Conservation (phyloP, 2,113 vertebrate species). For the Anolis sagrei region DNA sequence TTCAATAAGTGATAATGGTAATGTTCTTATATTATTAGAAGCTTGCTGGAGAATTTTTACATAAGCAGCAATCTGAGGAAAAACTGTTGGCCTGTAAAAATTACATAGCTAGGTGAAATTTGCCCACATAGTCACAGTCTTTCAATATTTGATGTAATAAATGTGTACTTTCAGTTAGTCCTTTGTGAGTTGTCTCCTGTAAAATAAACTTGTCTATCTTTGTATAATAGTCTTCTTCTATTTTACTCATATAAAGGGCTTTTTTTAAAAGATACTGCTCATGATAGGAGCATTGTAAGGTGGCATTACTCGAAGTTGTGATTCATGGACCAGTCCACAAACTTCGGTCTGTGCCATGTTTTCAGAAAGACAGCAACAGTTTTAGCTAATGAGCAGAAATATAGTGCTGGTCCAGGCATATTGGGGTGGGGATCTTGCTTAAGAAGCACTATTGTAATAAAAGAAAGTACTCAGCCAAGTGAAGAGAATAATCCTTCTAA, state of each 20-base stretch:
- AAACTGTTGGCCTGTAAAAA: not conserved
- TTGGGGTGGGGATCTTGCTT: no score
- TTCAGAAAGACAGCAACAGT: no score
- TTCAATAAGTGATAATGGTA: not conserved
- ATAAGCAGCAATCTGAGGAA: not conserved
- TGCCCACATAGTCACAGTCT: not conserved
- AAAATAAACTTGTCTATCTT: conserved; percentile 1
- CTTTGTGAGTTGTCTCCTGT: not conserved
- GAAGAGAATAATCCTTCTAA: not conserved
- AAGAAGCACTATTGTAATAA: not conserved
- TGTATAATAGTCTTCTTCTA: not conserved
- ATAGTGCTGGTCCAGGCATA: no score
- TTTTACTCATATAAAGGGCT: not conserved
- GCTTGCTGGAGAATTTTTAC: not conserved
- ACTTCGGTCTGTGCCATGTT: no score
- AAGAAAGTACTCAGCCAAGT: not conserved
- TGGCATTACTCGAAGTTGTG: no score
- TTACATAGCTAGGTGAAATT: conserved; percentile 1
- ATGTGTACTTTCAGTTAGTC: not conserved
- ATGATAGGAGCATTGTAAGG: not conserved
- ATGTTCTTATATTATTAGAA: conserved; percentile 2
- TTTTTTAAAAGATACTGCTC: not conserved
- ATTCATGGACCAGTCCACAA: no score
- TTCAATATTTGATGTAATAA: conserved; percentile 4
- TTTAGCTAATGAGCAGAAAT: no score